phyloP scores from a whole-genome alignment of 2,113 vertebrate genomes.

The Ailuropoda melanoleuca region DNA sequence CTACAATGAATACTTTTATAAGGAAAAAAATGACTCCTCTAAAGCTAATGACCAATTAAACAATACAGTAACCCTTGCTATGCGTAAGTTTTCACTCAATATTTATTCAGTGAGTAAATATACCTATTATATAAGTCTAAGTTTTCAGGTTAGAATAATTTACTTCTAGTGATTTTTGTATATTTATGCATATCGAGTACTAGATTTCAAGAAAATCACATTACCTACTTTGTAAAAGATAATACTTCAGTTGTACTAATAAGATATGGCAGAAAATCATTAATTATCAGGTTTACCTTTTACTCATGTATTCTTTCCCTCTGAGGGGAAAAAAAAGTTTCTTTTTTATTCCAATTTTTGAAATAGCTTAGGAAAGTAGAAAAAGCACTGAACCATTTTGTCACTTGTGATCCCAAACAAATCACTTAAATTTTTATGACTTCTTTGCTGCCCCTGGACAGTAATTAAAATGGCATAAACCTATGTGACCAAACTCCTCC shows the following conservation, averaged over 20 bases:
- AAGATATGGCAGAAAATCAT: neutral
- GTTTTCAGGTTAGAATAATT: neutral
- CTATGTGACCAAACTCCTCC: neutral
- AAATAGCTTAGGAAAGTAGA: neutral
- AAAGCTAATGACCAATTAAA: neutral
- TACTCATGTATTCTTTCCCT: neutral
- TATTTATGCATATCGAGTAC: neutral
- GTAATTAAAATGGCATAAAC: conserved; percentile 23
- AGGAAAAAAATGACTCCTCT: neutral
- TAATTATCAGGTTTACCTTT: neutral
- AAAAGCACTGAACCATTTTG: neutral
- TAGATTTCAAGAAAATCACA: neutral
- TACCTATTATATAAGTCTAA: neutral
- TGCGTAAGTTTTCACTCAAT: neutral
- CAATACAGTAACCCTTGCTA: neutral
- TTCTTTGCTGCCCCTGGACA: neutral
- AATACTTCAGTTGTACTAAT: neutral
- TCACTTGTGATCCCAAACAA: neutral
- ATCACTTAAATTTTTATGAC: neutral
- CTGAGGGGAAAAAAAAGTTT: neutral
- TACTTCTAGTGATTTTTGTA: neutral
- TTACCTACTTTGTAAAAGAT: neutral
- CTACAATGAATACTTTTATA: neutral
- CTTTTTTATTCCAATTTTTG: neutral
- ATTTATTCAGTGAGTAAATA: neutral